Evolutionary conservation across 1,140 invertebrate species (phyloP).

Genomic region (Apis cerana): DNA sequence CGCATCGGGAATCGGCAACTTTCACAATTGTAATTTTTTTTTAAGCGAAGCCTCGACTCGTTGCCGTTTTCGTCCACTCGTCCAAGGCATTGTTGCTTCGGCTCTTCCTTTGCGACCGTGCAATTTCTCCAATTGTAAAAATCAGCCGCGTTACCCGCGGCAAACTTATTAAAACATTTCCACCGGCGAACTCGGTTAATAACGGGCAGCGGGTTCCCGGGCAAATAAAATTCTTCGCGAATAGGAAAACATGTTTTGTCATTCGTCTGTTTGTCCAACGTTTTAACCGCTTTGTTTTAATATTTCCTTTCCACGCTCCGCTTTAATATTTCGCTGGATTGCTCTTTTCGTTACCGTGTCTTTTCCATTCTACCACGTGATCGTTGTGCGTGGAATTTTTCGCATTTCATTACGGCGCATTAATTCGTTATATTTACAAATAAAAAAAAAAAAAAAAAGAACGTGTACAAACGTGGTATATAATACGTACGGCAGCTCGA

Average conservation of each 20-base stretch:
- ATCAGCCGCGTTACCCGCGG: neutral
- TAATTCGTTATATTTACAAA: no score
- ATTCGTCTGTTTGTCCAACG: neutral
- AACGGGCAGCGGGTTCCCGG: neutral
- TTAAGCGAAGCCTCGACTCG: neutral
- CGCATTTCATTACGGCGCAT: neutral
- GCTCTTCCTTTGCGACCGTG: neutral
- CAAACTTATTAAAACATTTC: constrained; percentile 42
- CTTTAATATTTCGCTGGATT: constrained; percentile 22
- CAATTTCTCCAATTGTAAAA: constrained; percentile 42
- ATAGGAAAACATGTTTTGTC: constrained; percentile 16
- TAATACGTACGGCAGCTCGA: no score
- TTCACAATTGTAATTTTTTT: constrained; percentile 33
- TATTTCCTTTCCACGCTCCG: neutral
- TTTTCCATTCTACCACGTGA: neutral
- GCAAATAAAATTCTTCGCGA: constrained; percentile 35
- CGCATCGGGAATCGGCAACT: constrained; percentile 11
- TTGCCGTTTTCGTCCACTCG: neutral
- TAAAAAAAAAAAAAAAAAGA: no score
- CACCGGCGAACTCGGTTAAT: constrained; percentile 2
- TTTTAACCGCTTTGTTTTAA: neutral
- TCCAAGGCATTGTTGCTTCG: neutral
- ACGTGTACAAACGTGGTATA: no score
- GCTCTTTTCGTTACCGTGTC: neutral
- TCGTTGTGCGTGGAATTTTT: neutral